A percentile compares a stretch with the other conserved stretches of the same genome.
Evolutionary conservation across 2,888 invertebrate genomes (phyloP).

Genomic region (Rhagium mordax): DNA sequence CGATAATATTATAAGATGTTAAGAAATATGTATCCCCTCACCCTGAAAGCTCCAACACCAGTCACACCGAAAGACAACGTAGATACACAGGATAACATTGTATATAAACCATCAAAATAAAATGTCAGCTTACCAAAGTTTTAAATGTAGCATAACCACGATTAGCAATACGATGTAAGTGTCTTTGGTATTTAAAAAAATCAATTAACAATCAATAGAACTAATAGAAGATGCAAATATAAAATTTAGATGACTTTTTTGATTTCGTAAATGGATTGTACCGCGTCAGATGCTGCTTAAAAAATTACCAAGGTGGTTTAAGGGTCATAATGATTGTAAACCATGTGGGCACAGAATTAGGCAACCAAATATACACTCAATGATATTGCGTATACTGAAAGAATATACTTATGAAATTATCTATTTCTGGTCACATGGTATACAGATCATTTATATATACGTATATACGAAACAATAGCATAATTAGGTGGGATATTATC

Average conservation of each 20-base stretch:
- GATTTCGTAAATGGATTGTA: background rate
- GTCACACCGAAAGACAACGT: background rate
- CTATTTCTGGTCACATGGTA: too few species aligned
- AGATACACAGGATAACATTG: constrained; percentile 28
- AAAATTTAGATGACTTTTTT: constrained; percentile 18
- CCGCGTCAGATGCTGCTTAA: background rate
- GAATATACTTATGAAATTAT: too few species aligned
- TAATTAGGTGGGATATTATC: too few species aligned
- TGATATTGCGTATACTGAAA: too few species aligned
- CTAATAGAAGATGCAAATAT: constrained; percentile 33
- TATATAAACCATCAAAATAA: constrained; percentile 34
- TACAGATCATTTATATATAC: too few species aligned
- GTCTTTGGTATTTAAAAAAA: constrained; percentile 48
- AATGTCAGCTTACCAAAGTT: constrained; percentile 33
- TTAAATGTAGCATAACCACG: constrained; percentile 24
- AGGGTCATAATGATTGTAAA: too few species aligned
- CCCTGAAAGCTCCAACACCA: background rate
- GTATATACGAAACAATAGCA: too few species aligned
- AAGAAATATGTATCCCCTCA: background rate
- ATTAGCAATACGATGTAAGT: constrained; percentile 52
- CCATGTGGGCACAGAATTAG: too few species aligned
- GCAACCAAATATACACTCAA: too few species aligned
- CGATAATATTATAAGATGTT: constrained; percentile 20
- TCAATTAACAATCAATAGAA: constrained; percentile 52
- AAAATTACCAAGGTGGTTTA: background rate